phyloP scores from a whole-genome alignment of 2,113 vertebrate species.

The Hippocampus zosterae region DNA sequence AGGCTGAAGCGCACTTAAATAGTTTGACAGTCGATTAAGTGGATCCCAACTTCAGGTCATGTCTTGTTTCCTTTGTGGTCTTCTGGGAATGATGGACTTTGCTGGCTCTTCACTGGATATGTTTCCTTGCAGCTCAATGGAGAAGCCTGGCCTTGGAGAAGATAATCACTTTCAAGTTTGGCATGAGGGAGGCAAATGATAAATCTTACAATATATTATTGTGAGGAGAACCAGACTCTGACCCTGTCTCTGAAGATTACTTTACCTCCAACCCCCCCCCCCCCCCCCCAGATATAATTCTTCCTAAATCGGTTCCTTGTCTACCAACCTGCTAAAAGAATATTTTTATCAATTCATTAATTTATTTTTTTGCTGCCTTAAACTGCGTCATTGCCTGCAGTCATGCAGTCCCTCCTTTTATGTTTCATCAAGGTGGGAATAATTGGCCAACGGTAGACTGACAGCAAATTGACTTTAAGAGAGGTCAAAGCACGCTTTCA shows the following conservation, averaged over 20 bases:
- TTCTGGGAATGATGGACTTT: slow-evolving; percentile 27
- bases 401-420: slow-evolving; percentile 16
- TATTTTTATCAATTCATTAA: background rate
- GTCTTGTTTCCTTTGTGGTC: slow-evolving; percentile 43
- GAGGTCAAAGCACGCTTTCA: slow-evolving; percentile 26
- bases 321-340: slow-evolving; percentile 4
- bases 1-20: slow-evolving; percentile 26
- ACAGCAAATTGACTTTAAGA: slow-evolving; percentile 26
- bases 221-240: slow-evolving; percentile 16
- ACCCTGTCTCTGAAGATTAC: slow-evolving; percentile 27
- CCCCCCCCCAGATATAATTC: slow-evolving; percentile 8
- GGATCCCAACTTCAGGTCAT: slow-evolving; percentile 22
- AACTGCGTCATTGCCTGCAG: background rate
- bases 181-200: slow-evolving; percentile 32
- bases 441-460: slow-evolving; percentile 28
- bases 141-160: slow-evolving; percentile 37
- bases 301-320: slow-evolving; percentile 1
- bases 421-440: slow-evolving; percentile 35
- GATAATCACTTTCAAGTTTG: slow-evolving; percentile 31
- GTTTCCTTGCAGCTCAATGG: slow-evolving; percentile 34
- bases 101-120: slow-evolving; percentile 33
- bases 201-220: slow-evolving; percentile 21
- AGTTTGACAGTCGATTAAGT: slow-evolving; percentile 23
- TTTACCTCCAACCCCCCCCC: slow-evolving; percentile 17
- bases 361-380: background rate